phyloP scores from a whole-genome alignment of 2,113 vertebrate genomes.

The Caranx melampygus region DNA sequence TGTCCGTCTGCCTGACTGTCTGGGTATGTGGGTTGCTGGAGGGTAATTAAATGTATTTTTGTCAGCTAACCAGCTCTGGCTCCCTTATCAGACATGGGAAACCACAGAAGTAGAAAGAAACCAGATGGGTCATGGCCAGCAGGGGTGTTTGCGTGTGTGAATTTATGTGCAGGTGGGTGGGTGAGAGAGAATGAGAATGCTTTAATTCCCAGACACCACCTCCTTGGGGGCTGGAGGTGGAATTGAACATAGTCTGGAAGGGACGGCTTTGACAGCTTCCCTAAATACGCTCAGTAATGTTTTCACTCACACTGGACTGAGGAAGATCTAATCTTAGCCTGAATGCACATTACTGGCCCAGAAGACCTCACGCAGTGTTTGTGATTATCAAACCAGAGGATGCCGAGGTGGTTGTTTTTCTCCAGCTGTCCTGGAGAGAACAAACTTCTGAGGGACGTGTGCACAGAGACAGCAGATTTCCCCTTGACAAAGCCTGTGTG shows the following conservation, averaged over 20 bases:
- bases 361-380: slow-evolving; percentile 30
- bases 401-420: slow-evolving; percentile 30
- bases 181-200: slow-evolving; percentile 67
- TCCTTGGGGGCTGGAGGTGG: slow-evolving; percentile 70
- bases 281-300: slow-evolving; percentile 75
- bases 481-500: slow-evolving; percentile 16
- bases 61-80: slow-evolving; percentile 65
- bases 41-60: slow-evolving; percentile 79
- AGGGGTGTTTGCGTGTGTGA: slow-evolving; percentile 70
- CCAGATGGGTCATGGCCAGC: slow-evolving; percentile 75
- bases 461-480: slow-evolving; percentile 36
- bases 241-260: slow-evolving; percentile 77
- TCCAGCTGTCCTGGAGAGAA: slow-evolving; percentile 9
- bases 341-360: slow-evolving; percentile 47
- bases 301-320: slow-evolving; percentile 63
- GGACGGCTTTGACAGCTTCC: slow-evolving; percentile 75
- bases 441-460: slow-evolving; percentile 26
- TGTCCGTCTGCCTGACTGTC: slow-evolving; percentile 45
- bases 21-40: slow-evolving; percentile 55
- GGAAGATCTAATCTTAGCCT: slow-evolving; percentile 60
- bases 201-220: slow-evolving; percentile 74
- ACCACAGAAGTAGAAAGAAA: slow-evolving; percentile 71
- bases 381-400: slow-evolving; percentile 36
- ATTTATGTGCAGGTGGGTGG: slow-evolving; percentile 72
- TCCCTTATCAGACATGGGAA: slow-evolving; percentile 69